A percentile compares a stretch with the other conserved stretches of the same genome.
phyloP scores from a whole-genome alignment of 2,113 vertebrate genomes.

The Indicator maculatus region DNA sequence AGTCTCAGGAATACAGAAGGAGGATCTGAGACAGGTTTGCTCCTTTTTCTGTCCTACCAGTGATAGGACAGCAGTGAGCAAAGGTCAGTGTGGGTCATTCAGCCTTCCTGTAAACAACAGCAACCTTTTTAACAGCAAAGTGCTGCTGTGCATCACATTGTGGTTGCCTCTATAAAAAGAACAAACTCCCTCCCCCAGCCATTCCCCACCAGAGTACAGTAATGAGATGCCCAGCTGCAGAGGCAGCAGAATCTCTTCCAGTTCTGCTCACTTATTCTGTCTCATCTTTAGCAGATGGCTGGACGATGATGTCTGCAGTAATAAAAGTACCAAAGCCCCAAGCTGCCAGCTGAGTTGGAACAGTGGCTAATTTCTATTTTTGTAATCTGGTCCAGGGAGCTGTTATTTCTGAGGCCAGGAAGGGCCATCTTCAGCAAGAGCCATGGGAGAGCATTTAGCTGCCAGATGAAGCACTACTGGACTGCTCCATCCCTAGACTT shows the following conservation, averaged over 20 bases:
- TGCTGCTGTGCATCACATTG: constrained; percentile 13
- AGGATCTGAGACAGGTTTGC: not conserved
- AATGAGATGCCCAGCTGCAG: constrained; percentile 65
- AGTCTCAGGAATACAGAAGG: not conserved
- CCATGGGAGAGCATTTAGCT: not conserved
- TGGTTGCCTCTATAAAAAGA: constrained; percentile 31
- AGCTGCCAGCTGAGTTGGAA: constrained; percentile 60
- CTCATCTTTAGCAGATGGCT: constrained; percentile 68
- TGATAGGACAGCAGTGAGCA: not conserved
- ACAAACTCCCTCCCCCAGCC: not conserved
- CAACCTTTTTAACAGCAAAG: not conserved
- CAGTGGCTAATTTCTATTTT: constrained; percentile 62
- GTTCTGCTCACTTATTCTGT: constrained; percentile 49
- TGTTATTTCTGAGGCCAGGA: constrained; percentile 36
- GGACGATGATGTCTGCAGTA: constrained; percentile 54
- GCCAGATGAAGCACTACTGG: not conserved
- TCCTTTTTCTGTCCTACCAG: not conserved
- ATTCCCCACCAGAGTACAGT: constrained; percentile 34
- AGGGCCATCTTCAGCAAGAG: not conserved
- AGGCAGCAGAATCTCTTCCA: constrained; percentile 61
- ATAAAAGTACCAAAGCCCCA: constrained; percentile 64
- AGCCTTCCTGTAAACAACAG: constrained; percentile 10
- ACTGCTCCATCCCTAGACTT: not conserved
- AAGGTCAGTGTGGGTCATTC: not conserved
- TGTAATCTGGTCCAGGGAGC: constrained; percentile 32